Percentiles rank a stretch among this genome's conserved stretches.
phyloP scores from a whole-genome alignment of 2,113 vertebrate species.

The Rhynchomys soricoides region DNA sequence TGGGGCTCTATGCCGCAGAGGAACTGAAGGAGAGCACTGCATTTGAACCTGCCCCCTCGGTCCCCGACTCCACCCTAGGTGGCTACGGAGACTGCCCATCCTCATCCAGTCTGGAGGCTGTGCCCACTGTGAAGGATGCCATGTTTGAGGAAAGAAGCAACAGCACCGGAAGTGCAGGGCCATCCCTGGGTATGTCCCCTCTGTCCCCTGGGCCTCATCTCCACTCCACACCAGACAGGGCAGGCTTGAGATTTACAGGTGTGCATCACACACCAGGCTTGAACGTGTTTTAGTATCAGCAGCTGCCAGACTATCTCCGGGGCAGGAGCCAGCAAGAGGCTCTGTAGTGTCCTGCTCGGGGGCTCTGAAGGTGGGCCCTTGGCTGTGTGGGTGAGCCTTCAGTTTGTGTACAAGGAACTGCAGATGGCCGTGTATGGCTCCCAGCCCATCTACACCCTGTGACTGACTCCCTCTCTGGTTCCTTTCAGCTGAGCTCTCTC shows the following conservation, averaged over 20 bases:
- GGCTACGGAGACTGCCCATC: neutral
- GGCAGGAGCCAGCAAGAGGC: neutral
- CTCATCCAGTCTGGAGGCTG: neutral
- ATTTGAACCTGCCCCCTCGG: neutral
- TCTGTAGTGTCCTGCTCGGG: neutral
- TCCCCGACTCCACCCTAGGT: neutral
- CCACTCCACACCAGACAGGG: neutral
- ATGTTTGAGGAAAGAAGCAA: neutral
- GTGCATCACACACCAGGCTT: neutral
- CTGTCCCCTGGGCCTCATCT: too few species aligned
- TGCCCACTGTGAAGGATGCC: neutral
- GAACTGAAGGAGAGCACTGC: neutral
- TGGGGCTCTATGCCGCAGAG: neutral
- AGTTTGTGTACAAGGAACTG: neutral
- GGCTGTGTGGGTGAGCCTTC: neutral
- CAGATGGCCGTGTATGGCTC: neutral
- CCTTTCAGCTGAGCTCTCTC: constrained; percentile 76
- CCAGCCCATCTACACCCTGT: neutral
- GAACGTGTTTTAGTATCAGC: neutral
- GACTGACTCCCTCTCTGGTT: constrained; percentile 40
- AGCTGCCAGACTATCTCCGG: neutral
- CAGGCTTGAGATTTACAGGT: neutral
- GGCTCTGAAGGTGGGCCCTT: neutral
- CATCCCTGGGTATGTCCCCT: neutral
- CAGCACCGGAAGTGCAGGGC: neutral